phyloP scores from a whole-genome alignment of 1,140 invertebrate species.

The Wasmannia auropunctata region DNA sequence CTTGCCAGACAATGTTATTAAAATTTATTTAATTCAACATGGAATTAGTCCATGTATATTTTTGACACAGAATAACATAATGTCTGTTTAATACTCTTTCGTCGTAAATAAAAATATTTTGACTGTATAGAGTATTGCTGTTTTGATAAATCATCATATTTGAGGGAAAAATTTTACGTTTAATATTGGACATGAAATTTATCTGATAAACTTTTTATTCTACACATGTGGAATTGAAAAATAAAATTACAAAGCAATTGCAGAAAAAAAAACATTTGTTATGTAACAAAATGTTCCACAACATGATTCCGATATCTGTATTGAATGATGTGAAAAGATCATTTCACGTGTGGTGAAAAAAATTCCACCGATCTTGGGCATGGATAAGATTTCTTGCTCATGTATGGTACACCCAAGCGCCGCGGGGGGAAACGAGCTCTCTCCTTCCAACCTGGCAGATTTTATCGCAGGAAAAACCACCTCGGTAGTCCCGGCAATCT shows the following conservation, averaged over 20 bases:
- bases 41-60: not conserved
- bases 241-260: conserved; percentile 1
- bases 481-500: conserved; percentile 5
- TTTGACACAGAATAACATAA: not conserved
- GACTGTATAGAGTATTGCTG: not conserved
- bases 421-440: not conserved
- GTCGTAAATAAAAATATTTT: conserved; percentile 8
- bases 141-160: conserved; percentile 1
- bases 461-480: conserved; percentile 13
- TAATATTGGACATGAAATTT: not conserved
- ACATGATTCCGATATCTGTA: not conserved
- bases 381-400: not conserved
- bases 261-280: not conserved
- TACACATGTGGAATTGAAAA: not conserved
- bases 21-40: not conserved
- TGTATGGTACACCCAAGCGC: not conserved
- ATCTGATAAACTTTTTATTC: not conserved
- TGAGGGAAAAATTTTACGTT: not conserved
- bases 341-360: not conserved
- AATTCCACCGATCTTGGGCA: not conserved
- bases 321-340: not conserved
- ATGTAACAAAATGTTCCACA: not conserved
- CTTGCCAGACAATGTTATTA: not conserved
- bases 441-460: not conserved
- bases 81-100: not conserved